Evolutionary conservation across 1,140 invertebrate genomes (phyloP).

Genomic region (Drosophila orena): DNA sequence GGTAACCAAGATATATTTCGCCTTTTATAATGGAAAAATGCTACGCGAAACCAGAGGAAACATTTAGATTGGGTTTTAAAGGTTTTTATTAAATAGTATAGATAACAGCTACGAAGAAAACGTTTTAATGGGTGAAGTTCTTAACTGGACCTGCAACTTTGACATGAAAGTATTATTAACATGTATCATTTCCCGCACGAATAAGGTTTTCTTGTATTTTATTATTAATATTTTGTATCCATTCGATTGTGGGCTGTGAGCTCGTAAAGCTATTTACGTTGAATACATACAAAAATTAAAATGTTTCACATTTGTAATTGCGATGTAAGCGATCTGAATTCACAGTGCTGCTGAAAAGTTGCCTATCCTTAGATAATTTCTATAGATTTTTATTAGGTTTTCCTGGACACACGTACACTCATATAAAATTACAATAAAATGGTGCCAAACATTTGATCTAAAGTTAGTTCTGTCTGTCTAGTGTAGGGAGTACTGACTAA

Average conservation of each 20-base stretch:
- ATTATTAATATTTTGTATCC: not conserved
- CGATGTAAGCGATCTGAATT: constrained; percentile 43
- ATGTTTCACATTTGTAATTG: constrained; percentile 54
- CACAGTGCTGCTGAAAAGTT: constrained; percentile 33
- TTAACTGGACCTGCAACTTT: constrained; percentile 45
- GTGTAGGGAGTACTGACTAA: constrained; percentile 49
- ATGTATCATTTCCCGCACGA: not conserved
- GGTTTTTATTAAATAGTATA: constrained; percentile 67
- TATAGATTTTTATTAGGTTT: not conserved
- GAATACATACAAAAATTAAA: constrained; percentile 62
- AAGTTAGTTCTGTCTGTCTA: constrained; percentile 35
- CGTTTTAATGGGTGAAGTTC: constrained; percentile 57
- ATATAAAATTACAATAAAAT: constrained; percentile 67
- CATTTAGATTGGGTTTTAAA: constrained; percentile 23
- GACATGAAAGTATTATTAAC: constrained; percentile 24
- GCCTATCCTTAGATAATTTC: constrained; percentile 22
- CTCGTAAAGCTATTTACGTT: constrained; percentile 53
- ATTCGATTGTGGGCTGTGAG: constrained; percentile 46
- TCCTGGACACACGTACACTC: constrained; percentile 43
- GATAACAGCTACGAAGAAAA: constrained; percentile 66
- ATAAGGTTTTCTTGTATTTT: constrained; percentile 5
- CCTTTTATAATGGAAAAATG: not conserved
- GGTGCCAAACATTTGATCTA: constrained; percentile 45
- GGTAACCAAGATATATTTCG: not conserved
- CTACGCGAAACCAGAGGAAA: too few species aligned